A percentile compares a stretch with the other conserved stretches of the same genome.
Evolutionary conservation across 2,888 invertebrate species (phyloP).

Genomic region (Parnassius orleans): DNA sequence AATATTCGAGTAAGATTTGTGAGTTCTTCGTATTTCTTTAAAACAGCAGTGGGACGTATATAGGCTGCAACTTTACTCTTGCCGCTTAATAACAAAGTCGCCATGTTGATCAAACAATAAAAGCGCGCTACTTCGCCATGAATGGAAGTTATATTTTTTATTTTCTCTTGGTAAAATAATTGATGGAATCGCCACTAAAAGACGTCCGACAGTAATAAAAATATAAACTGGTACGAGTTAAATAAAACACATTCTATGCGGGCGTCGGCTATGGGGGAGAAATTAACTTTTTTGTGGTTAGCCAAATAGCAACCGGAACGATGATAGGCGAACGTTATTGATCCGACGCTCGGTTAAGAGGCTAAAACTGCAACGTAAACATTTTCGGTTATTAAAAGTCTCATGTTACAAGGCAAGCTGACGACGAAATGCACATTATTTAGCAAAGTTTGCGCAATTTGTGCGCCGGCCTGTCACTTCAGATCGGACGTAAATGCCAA

Average conservation of each 20-base stretch:
- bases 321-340: slow-evolving; percentile 9
- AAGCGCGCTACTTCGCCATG: slow-evolving; percentile 11
- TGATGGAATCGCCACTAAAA: slow-evolving; percentile 44
- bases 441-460: slow-evolving; percentile 21
- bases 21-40: too few relatives aligned
- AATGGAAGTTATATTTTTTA: slow-evolving; percentile 27
- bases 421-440: slow-evolving; percentile 19
- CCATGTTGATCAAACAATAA: slow-evolving; percentile 23
- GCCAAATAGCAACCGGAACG: slow-evolving; percentile 32
- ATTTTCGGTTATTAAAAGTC: slow-evolving; percentile 6
- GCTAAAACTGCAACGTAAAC: slow-evolving; percentile 2
- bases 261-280: slow-evolving; percentile 45
- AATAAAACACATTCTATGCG: slow-evolving; percentile 55
- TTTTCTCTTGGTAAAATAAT: slow-evolving; percentile 33
- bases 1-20: too few relatives aligned
- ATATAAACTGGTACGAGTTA: slow-evolving; percentile 47
- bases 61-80: too few relatives aligned
- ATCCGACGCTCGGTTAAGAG: background rate
- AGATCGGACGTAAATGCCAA: slow-evolving; percentile 4
- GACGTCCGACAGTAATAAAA: slow-evolving; percentile 54
- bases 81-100: slow-evolving; percentile 13
- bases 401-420: slow-evolving; percentile 7
- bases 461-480: slow-evolving; percentile 6
- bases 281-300: slow-evolving; percentile 55
- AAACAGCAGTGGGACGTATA: too few relatives aligned